Evolutionary conservation across 2,113 vertebrate genomes (phyloP), one percentile per base, ranked within the genome.

Genomic region (Trematocara zebra): DNA sequence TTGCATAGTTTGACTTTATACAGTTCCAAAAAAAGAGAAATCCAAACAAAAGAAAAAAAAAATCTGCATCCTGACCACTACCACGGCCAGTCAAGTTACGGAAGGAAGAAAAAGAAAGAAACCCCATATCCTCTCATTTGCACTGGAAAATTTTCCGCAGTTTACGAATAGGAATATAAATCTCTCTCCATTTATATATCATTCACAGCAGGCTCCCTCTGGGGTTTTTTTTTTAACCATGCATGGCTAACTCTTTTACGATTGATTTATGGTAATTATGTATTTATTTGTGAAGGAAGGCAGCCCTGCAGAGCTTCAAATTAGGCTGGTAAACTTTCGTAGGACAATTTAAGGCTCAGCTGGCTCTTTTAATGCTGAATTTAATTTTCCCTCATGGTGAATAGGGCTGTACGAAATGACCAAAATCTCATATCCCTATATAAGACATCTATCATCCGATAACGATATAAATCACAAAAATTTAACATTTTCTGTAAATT

Each of bases 221-320:
- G 33, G 26, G 67, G 84, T 72, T 83, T 83, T 72, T 59, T 33
- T 11, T 61, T 61, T 1, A 61, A 17, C 67, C 76, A 78, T 76
- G 88, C 89, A 51, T 89, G 90, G 72, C 81, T 88, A 88, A 84
- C 83, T 81, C 87, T 94, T 91, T 87, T 91, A 61, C 0, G 9
- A 61, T 61, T 33, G 57, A 33, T 94, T 28, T 37, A 10, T 83
- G 33, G 33, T 78, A 35, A 35, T 92, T 90, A 69, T 69, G 42
- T 69, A 69, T 69, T 9, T 23, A 40, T 23, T n/a, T 54, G 82
- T 81, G 84, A 86, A 86, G 89, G 80, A 90, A 91, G 82, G 82
- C 85, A 87, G 28, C 52, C 84, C 91, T 57, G 86, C 86, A 84
- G 86, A 89, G 87, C 88, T 92, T 78, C 94, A 93, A 93, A 92